These are phyloP conservation scores for Mus pahari DNA, from an alignment of 2,113 vertebrate species.

Conservation along the genomic window DNA sequence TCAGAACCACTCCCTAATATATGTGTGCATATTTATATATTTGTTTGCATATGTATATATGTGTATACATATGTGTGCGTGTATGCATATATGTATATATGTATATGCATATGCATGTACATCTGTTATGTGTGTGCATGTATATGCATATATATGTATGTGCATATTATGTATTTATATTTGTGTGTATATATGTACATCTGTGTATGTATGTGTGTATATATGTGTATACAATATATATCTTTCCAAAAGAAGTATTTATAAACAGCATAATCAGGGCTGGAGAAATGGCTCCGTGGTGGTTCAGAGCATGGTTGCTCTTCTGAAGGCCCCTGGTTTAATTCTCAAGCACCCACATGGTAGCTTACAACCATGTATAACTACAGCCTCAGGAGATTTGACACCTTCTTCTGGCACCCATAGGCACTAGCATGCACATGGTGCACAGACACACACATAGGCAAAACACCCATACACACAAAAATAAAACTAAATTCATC, in stretches of 20 bases:
- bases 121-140: too few species aligned
- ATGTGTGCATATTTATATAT: too few species aligned
- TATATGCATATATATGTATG: too few species aligned
- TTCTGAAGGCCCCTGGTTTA: neutral
- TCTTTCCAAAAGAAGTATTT: neutral
- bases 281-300: neutral
- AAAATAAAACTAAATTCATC: neutral
- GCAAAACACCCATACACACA: neutral
- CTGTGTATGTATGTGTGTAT: too few species aligned
- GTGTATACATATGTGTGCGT: too few species aligned
- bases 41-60: too few species aligned
- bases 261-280: neutral
- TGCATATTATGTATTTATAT: too few species aligned
- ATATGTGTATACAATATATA: neutral
- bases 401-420: neutral
- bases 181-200: too few species aligned
- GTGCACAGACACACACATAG: neutral
- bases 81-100: too few species aligned
- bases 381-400: neutral
- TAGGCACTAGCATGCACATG: neutral
- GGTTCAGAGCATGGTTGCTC: neutral
- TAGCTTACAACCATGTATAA: neutral
- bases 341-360: neutral
- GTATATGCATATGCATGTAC: too few species aligned
- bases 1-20: too few species aligned